Evolutionary conservation across 2,797 vertebrate species (phyloP), one percentile per base, ranked within the genome.

Genomic region (Alosa sapidissima): DNA sequence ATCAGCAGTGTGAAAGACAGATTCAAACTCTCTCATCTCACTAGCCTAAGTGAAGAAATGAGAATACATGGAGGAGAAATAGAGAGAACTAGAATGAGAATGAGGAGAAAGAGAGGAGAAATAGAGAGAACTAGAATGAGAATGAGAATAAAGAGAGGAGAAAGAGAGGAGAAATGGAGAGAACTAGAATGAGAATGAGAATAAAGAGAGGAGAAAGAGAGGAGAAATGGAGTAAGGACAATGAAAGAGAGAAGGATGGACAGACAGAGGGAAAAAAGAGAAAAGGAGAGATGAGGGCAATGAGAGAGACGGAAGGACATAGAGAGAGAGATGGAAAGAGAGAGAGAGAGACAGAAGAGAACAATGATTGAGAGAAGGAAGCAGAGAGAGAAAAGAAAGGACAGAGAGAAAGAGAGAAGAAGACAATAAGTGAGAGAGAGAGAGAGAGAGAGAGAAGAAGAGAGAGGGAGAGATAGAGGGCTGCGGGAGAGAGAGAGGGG

Each of bases 301-400:
- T 49, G 83, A 36, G 75, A 85, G 19, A 65, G 24, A 81, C 5
- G 47, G 28, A 28, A 28, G 28, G 28, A 28, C 28, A 28, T 28
- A 54, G 60, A 52, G 52, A 48, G 52, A 65, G 36, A 54, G 72
- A 83, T 87, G 81, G 83, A 81, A 55, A 13, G 9, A 60, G 75
- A 28, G 82, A n/a, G n/a, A 52, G 52, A 28, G 82, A 88, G 88
- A 90, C 85, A 91, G 91, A 91, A 28, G 91, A 92, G 89, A 88
- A 88, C 82, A 28, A 6, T 11, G 48, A 28, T 88, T 87, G 68
- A 89, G 90, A 88, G 87, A 85, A 89, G 89, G 87, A 89, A 88
- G 89, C 89, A 91, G 86, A 10, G 81, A 49, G 36, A 19, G 41
- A 10, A 0, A 3, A 13, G 13, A 51, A 52, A 52, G 11, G 11